Evolutionary conservation across 2,113 vertebrate genomes (phyloP).

Genomic region (Hemibagrus wyckioides): DNA sequence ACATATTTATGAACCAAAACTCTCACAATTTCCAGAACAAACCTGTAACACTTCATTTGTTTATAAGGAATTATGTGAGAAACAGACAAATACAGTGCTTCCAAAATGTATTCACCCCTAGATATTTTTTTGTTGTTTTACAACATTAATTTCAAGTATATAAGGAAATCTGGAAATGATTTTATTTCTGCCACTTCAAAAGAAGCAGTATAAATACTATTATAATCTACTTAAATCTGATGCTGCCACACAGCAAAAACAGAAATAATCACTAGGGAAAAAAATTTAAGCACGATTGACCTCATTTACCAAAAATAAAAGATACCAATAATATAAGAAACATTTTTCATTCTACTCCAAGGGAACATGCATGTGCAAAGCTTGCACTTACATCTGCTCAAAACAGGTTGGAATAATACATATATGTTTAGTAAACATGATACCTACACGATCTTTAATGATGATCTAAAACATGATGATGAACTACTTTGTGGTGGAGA

Average conservation of each 20-base stretch:
- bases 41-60: not conserved
- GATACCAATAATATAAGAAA: not conserved
- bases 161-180: not conserved
- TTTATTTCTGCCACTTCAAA: too few relatives aligned
- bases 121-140: not conserved
- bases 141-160: not conserved
- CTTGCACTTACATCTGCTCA: not conserved
- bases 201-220: too few relatives aligned
- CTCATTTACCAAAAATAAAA: too few relatives aligned
- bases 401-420: not conserved
- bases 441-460: not conserved
- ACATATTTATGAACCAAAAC: not conserved
- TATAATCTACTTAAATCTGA: not conserved
- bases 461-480: too few relatives aligned
- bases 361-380: not conserved
- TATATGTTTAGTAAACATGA: not conserved
- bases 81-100: not conserved
- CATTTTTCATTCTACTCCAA: not conserved
- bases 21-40: not conserved
- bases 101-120: not conserved
- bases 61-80: not conserved
- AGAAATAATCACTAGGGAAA: too few relatives aligned
- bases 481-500: not conserved
- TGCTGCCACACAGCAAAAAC: not conserved
- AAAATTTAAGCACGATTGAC: too few relatives aligned